Evolutionary conservation across 2,113 vertebrate species (phyloP).

Genomic region (Panurus biarmicus): DNA sequence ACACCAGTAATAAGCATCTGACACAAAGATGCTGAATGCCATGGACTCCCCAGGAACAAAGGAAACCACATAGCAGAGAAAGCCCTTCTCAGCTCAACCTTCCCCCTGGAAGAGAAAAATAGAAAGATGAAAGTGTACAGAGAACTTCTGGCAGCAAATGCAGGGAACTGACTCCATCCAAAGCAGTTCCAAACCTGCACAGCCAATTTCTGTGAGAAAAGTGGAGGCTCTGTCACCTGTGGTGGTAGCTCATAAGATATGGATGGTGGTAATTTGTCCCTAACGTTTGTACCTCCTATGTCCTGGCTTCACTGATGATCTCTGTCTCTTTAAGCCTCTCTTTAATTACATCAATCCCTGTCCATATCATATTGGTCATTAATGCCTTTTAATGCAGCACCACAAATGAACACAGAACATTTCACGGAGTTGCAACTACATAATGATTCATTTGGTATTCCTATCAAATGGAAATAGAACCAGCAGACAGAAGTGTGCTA

Average conservation of each 20-base stretch:
- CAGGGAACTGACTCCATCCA: neutral
- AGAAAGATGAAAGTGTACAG: neutral
- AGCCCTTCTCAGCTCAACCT: neutral
- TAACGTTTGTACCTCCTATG: neutral
- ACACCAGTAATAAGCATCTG: neutral
- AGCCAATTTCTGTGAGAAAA: neutral
- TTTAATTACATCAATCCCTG: neutral
- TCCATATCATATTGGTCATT: neutral
- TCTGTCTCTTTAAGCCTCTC: neutral
- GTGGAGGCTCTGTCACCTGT: neutral
- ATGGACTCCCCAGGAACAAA: neutral
- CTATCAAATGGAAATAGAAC: neutral
- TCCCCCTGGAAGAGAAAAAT: neutral
- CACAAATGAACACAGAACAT: neutral
- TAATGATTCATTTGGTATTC: neutral
- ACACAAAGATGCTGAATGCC: neutral
- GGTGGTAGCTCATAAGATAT: neutral
- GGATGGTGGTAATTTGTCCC: neutral
- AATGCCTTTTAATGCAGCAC: constrained; percentile 14
- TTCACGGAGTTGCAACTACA: neutral
- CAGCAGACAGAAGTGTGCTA: neutral
- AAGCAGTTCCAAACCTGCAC: neutral
- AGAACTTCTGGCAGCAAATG: neutral
- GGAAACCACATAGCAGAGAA: neutral
- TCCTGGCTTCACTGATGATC: neutral